Base-by-base conservation (phyloP, 2,797 vertebrate genomes). In the Crocodylus rhombifer region DNA sequence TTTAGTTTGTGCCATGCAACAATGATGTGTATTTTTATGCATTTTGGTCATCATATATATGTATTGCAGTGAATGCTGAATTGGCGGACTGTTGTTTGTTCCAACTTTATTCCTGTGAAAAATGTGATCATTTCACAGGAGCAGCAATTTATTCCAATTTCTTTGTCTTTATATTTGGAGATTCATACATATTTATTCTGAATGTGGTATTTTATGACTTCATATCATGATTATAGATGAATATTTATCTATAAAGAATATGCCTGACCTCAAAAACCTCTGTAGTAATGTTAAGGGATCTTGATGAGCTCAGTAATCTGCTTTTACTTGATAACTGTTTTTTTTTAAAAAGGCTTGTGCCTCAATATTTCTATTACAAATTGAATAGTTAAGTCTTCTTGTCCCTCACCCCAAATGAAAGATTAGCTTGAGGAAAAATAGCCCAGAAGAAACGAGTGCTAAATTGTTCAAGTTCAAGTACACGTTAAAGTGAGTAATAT, bases 11-110 rank as follows among this genome's bases (percentile, higher is more conserved):
- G 83, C 42, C 26, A 51, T 51, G 57, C 11, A 14, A 25, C 51
- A n/a, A 16, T 23, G 21, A 58, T 15, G 15, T 42, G 25, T 36
- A 33, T 76, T 8, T 42, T 73, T 36, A 42, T 71, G 58, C 57
- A 14, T 85, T 56, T 16, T 16, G 6, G 28, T 30, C 33, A 36
- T 36, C 33, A 28, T 64, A 75, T 17, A 2, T 78, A 7, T 84
- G 84, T 6, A 62, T 51, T 92, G 6, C 2, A 82, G 18, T 89
- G 56, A 71, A 13, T 78, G 78, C 55, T 71, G 91, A 75, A 76
- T 90, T 93, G 92, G 82, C 62, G 18, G 90, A 62, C 77, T 90
- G 84, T 88, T 96, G 63, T 42, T 3, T 33, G 67, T 82, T 81
- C 23, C 73, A 77, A 84, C 77, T 87, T n/a, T 80, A 0, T 25